Conservation (phyloP, 2,113 vertebrate genomes). For the Benitochromis conjunctus region DNA sequence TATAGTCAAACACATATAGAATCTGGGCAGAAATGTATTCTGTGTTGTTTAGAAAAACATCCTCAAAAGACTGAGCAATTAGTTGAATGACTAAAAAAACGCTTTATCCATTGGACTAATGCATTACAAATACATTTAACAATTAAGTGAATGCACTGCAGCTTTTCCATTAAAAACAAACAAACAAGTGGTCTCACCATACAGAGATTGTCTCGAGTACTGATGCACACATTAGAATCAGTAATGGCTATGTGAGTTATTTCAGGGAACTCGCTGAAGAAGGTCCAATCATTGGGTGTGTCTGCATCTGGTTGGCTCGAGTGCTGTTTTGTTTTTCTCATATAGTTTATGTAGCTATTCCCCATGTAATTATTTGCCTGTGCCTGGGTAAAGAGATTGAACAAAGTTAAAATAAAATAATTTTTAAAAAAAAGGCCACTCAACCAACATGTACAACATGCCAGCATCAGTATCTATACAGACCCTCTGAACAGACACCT, state of each 20-base stretch:
- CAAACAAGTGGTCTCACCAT: conserved; percentile 75
- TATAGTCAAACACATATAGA: background rate
- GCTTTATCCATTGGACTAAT: conserved; percentile 1
- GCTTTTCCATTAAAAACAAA: conserved; percentile 6
- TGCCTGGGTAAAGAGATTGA: conserved; percentile 26
- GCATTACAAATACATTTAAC: conserved; percentile 19
- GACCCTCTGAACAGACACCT: conserved; percentile 46
- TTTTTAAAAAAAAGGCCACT: background rate
- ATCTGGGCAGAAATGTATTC: background rate
- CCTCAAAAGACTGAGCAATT: background rate
- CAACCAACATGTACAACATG: background rate
- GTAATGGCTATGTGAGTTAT: conserved; percentile 83
- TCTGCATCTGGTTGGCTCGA: background rate
- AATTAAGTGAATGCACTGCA: conserved; percentile 10
- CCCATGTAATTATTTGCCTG: conserved; percentile 49
- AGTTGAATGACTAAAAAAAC: background rate
- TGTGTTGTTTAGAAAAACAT: background rate
- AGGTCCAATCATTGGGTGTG: conserved; percentile 57
- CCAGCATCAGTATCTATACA: background rate
- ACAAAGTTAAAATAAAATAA: no score
- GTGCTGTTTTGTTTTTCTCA: conserved; percentile 14
- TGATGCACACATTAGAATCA: conserved; percentile 73
- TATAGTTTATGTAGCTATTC: conserved; percentile 33
- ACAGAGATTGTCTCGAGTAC: conserved; percentile 82
- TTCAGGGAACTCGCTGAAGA: conserved; percentile 87